Base-by-base conservation (phyloP, 1,140 invertebrate species). In the Hetaerina americana region DNA sequence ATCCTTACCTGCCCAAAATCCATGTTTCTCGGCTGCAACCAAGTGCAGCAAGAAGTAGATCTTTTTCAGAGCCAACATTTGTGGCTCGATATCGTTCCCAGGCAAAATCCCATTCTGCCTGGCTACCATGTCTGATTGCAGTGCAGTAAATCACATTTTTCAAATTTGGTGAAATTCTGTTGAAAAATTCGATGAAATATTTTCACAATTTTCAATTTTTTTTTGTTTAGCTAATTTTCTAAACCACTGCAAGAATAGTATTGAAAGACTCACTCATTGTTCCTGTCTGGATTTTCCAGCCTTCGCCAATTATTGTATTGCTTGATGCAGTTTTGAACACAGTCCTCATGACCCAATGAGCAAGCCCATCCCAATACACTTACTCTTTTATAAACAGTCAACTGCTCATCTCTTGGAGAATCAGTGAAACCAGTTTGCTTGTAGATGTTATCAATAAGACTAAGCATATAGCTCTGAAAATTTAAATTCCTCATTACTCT, bases 91-190 rank as follows among this genome's bases (percentile, higher is more conserved):
- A 96, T 22, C 89, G 82, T 49, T 90, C 82, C 86, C 92, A 93
- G 0, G 89, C 87, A 78, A 95, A 95, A 27, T 93, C 84, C 94
- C 93, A 97, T 77, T 95, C 93, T 5, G 85, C 81, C 71, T 90
- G 87, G 0, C 89, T 88, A 1, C 94, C 94, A 15, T 88, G 85
- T 71, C 88, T 83, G 5, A 97, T 89, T 0, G 92, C 93, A 0
- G 89, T 89, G 76, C 94, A 96, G 78, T 94, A 95, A 5, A 95
- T 89, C 0, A 91, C 86, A 22, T 84, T 84, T 66, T 92, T 88
- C 18, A 95, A 79, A 78, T 95, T 92, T 5, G 91, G 88, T 5
- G 92, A 88, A 72, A 96, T 94, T 31, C 91, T 92, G 75, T 26
- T 78, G 78, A 75, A 71, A n/a, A n/a, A n/a, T n/a, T n/a, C n/a